phyloP scores from a whole-genome alignment of 2,888 invertebrate genomes.

The Drosophila neoperkinsi region DNA sequence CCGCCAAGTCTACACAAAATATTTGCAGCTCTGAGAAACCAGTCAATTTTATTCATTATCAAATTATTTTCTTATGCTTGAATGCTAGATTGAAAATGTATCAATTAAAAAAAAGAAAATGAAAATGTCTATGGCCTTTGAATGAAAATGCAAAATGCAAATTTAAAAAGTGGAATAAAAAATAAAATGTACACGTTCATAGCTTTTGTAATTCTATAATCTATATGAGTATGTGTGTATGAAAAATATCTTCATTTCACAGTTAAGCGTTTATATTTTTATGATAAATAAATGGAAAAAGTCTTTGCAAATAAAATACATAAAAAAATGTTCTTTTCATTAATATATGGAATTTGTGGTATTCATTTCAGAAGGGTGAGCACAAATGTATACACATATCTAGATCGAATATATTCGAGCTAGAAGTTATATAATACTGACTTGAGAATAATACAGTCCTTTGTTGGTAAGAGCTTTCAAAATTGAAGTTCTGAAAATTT shows the following conservation, averaged over 20 bases:
- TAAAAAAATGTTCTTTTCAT: background rate
- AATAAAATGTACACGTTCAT: conserved; percentile 43
- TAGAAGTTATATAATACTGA: background rate
- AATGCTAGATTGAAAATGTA: conserved; percentile 38
- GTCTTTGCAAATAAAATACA: conserved; percentile 58
- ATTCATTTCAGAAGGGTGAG: background rate
- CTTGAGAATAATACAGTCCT: background rate
- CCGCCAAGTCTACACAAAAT: background rate
- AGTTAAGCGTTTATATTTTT: conserved; percentile 69
- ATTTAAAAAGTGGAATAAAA: conserved; percentile 12
- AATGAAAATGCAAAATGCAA: conserved; percentile 22
- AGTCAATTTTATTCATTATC: conserved; percentile 28
- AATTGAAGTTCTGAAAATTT: background rate
- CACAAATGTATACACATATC: background rate
- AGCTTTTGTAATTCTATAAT: conserved; percentile 63
- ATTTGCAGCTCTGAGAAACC: conserved; percentile 11
- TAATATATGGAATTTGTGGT: background rate
- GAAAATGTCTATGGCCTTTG: conserved; percentile 64
- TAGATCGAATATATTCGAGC: background rate
- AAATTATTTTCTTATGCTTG: conserved; percentile 33
- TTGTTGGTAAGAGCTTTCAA: background rate
- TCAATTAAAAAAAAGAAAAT: conserved; percentile 12
- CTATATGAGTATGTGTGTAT: conserved; percentile 32
- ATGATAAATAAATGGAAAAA: conserved; percentile 71
- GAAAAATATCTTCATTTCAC: conserved; percentile 29